Percentiles rank a stretch among this genome's conserved stretches.
Evolutionary conservation across 2,888 invertebrate genomes (phyloP).

Genomic region (Nephrotoma appendiculata): DNA sequence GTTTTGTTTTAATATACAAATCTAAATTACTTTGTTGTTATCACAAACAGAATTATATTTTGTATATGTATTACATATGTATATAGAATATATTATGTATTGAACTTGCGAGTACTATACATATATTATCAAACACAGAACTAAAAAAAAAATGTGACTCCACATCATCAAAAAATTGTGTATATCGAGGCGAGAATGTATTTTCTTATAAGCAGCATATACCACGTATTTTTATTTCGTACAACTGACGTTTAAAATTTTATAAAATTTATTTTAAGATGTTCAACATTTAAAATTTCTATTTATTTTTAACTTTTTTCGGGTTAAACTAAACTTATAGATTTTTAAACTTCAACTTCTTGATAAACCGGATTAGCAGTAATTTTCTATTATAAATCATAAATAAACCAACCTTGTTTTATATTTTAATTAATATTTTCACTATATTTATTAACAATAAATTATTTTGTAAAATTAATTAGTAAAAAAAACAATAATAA

Average conservation of each 20-base stretch:
- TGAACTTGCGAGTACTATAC: background rate
- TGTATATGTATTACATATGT: background rate
- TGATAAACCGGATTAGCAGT: background rate
- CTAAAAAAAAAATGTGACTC: background rate
- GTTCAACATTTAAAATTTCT: background rate
- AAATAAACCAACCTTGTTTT: background rate
- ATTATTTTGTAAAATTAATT: background rate
- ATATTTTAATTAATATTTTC: background rate
- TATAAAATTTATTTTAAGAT: background rate
- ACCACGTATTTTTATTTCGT: background rate
- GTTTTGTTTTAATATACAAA: background rate
- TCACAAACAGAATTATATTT: background rate
- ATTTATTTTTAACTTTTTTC: background rate
- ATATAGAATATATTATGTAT: background rate
- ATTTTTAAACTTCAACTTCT: background rate
- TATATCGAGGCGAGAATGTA: background rate
- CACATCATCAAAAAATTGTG: background rate
- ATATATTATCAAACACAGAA: background rate
- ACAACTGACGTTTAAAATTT: background rate
- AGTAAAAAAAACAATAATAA: background rate
- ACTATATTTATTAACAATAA: background rate
- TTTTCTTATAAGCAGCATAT: background rate
- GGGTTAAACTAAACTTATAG: background rate
- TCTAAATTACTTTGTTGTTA: background rate
- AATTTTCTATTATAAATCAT: background rate